Base-by-base conservation (phyloP, 2,113 vertebrate genomes). In the Malurus alboscapulatus region DNA sequence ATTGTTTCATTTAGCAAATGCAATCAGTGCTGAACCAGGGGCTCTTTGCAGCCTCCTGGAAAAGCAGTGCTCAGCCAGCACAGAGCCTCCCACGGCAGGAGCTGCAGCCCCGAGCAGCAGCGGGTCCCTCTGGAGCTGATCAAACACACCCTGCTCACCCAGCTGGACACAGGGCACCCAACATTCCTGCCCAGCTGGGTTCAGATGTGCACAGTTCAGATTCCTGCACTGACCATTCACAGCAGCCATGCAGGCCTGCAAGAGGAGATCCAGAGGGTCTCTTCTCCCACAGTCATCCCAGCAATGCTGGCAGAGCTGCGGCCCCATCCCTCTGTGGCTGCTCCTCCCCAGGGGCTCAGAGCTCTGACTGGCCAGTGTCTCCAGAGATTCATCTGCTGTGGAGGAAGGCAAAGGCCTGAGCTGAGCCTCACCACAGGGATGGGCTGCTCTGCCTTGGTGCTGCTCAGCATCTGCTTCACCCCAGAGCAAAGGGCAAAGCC, bases 121-220 rank as follows among this genome's bases (percentile, higher is more conserved):
- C 0, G 0, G 14, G 22, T 7, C n/a, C 6, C 0, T 27, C 26
- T 47, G 34, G 11, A 26, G 38, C 38, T 68, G 61, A 3, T 6
- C 2, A 21, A 69, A 51, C 18, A 44, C 40, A 25, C 11, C 78
- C 74, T 58, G 36, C 19, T 47, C 45, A 3, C 17, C 8, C 68
- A 36, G 24, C 34, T 21, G 27, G 40, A 40, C 36, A 50, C 30
- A 8, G 0, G 3, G 75, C 50, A 27, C 42, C 26, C 5, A 13
- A 9, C 32, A 29, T n/a, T 19, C 66, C 67, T 2, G 1, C 17
- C 6, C 30, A 40, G 62, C 26, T 38, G 38, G 10, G 38, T 38
- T 38, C 38, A 38, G 38, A 38, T 38, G 38, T 38, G 38, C 38
- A 38, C 38, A 38, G 38, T 38, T 38, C 38, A 38, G 38, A 38